Conservation (phyloP, 2,888 invertebrate species). For the Tuta absoluta region DNA sequence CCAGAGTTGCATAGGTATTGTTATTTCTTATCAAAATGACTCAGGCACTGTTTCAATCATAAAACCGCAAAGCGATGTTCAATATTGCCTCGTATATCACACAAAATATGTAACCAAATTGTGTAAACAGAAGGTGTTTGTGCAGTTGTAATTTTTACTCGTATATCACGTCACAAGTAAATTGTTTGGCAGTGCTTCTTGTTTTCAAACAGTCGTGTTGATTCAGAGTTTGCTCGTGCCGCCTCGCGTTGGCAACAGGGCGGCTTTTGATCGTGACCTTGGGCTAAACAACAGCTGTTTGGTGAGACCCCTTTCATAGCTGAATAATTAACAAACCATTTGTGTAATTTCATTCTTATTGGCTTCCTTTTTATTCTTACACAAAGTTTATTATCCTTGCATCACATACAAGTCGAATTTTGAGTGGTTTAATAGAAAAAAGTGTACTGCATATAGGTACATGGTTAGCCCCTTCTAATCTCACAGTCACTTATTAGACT, state of each 20-base stretch:
- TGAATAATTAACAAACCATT: constrained; percentile 26
- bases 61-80: not conserved
- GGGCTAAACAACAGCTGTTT: constrained; percentile 68
- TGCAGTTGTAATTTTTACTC: constrained; percentile 60
- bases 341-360: not conserved
- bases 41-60: constrained; percentile 13
- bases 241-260: constrained; percentile 56
- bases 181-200: constrained; percentile 69
- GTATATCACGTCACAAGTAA: constrained; percentile 66
- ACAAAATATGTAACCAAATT: constrained; percentile 10
- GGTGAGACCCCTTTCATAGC: constrained; percentile 48
- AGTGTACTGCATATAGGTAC: not conserved
- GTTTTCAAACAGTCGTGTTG: constrained; percentile 61
- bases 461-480: not conserved
- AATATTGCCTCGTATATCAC: not conserved
- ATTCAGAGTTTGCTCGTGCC: constrained; percentile 57
- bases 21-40: constrained; percentile 29
- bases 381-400: not conserved
- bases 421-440: not conserved
- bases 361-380: not conserved
- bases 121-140: constrained; percentile 46
- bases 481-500: no score
- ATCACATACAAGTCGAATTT: not conserved
- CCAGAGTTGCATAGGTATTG: constrained; percentile 29
- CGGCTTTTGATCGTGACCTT: constrained; percentile 58